A percentile compares a stretch with the other conserved stretches of the same genome.
phyloP scores from a whole-genome alignment of 2,113 vertebrate genomes.

The Actenoides lindsayi region DNA sequence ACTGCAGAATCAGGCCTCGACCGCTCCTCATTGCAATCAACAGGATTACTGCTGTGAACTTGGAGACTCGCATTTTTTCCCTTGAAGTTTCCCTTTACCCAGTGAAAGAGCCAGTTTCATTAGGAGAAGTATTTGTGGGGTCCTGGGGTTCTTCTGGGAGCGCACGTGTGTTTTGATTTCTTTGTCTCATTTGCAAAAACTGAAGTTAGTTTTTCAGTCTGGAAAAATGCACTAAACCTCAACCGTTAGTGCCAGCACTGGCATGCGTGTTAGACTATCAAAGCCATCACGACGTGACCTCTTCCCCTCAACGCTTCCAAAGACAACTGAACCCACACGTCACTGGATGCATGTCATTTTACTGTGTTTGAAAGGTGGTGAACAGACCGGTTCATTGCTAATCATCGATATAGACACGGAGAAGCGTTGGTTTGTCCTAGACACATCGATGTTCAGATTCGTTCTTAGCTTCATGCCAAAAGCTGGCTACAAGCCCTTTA shows the following conservation, averaged over 20 bases:
- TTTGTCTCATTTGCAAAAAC: neutral
- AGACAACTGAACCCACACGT: neutral
- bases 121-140: neutral
- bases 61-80: neutral
- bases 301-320: neutral
- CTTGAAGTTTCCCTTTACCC: neutral
- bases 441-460: neutral
- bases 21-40: neutral
- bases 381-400: neutral
- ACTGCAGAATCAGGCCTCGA: neutral
- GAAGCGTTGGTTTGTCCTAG: neutral
- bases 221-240: neutral
- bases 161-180: neutral
- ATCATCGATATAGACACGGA: neutral
- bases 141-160: neutral
- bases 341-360: fast-evolving
- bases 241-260: neutral
- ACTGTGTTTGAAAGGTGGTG: neutral
- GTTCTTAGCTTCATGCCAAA: neutral
- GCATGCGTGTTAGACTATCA: neutral
- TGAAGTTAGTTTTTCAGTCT: neutral
- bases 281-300: neutral
- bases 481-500: neutral
- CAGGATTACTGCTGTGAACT: neutral
- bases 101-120: neutral